A percentile compares a stretch with the other conserved stretches of the same genome.
phyloP scores from a whole-genome alignment of 2,113 vertebrate genomes.

The Zosterops lateralis region DNA sequence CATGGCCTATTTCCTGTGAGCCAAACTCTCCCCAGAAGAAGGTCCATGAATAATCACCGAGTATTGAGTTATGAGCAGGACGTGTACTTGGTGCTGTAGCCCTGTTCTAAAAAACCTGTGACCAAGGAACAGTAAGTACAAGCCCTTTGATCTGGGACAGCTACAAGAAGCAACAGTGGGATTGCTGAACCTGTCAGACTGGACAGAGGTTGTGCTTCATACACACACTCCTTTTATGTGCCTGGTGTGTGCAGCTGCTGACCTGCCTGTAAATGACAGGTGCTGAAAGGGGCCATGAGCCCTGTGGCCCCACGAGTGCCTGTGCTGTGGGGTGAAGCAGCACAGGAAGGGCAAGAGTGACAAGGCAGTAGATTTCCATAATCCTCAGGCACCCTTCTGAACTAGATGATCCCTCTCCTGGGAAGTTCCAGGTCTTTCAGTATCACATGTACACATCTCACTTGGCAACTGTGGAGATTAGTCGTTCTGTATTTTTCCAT shows the following conservation, averaged over 20 bases:
- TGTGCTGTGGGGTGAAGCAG: neutral
- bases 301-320: accelerated
- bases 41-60: neutral
- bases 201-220: neutral
- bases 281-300: neutral
- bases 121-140: neutral
- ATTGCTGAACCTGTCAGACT: neutral
- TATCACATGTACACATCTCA: constrained; percentile 1
- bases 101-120: neutral
- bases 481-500: constrained; percentile 44
- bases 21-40: neutral
- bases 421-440: neutral
- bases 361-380: neutral
- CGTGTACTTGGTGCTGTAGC: neutral
- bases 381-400: neutral
- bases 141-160: neutral
- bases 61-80: neutral
- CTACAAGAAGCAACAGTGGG: accelerated
- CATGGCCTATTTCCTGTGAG: neutral
- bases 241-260: neutral
- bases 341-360: neutral
- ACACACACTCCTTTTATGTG: neutral
- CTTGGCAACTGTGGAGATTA: neutral
- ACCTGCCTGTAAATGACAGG: neutral
- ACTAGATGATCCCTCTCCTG: neutral